phyloP scores from a whole-genome alignment of 2,888 invertebrate species.

The Gryllus longicercus region DNA sequence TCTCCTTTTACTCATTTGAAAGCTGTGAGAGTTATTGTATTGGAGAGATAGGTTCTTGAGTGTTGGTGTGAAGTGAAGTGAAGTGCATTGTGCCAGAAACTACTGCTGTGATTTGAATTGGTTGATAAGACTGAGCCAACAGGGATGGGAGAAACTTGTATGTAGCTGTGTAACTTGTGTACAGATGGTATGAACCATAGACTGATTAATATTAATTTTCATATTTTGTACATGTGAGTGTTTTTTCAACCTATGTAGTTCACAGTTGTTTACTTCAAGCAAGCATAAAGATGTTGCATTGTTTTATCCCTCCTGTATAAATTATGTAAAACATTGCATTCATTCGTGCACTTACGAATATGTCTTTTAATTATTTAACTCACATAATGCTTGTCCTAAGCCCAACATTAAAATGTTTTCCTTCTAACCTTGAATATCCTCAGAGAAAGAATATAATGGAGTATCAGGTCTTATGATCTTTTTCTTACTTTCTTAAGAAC shows the following conservation, averaged over 20 bases:
- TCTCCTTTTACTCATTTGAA: too few species aligned
- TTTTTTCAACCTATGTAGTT: constrained; percentile 4
- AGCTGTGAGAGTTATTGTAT: too few species aligned
- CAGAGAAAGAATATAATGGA: too few species aligned
- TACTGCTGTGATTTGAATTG: not conserved
- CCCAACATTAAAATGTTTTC: too few species aligned
- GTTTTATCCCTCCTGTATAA: not conserved
- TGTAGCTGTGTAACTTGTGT: not conserved
- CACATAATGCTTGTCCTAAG: too few species aligned
- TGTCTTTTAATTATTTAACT: not conserved
- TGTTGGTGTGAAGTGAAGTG: too few species aligned
- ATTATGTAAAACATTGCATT: not conserved
- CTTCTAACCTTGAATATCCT: too few species aligned
- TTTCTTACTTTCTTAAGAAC: too few species aligned
- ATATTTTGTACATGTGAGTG: not conserved
- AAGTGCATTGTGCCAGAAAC: not conserved
- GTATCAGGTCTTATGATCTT: too few species aligned
- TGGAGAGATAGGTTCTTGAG: too few species aligned
- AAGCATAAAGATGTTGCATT: not conserved
- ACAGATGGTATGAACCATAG: constrained; percentile 3
- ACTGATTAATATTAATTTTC: not conserved
- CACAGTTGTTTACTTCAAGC: not conserved
- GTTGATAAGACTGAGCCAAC: not conserved
- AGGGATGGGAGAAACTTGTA: not conserved
- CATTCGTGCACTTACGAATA: not conserved